Base-by-base conservation (phyloP, 2,113 vertebrate genomes). In the Oryzias javanicus region DNA sequence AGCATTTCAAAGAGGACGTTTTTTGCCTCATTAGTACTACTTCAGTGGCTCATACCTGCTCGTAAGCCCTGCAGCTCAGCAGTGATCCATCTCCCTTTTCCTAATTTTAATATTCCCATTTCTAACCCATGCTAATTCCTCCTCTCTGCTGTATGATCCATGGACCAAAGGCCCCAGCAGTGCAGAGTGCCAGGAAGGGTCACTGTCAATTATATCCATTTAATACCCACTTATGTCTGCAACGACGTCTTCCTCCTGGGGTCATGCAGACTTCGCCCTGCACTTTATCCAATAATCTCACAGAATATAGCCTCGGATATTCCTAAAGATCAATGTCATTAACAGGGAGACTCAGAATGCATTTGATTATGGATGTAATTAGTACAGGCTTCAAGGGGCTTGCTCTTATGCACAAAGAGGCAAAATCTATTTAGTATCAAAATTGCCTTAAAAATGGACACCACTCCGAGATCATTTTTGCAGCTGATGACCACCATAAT, bases 201-300 rank as follows among this genome's bases (percentile, higher is more conserved):
- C 92, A 92, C 90, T 91, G 88, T 91, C 91, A 92, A 90, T 92
- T 93, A 91, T 90, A 92, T 89, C 90, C 90, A 92, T 93, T 92
- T 93, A 93, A 93, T 93, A 92, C 90, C 90, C 89, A 92, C 90
- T 92, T 91, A 91, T 89, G 90, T 89, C 88, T 87, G 84, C 83
- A 76, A 86, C 78, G 79, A 85, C 80, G 62, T 89, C 77, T 85
- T 88, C 80, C 72, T 82, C 63, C 79, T 47, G 86, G 82, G 90
- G 91, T 93, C 91, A 92, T 64, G 35, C 86, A 88, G 88, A 88
- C 88, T 88, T 91, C 74, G 80, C 87, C 83, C 86, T 81, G 79
- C 88, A 84, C 89, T 90, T 92, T 92, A 91, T 91, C 90, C 89
- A 90, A 91, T 92, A 92, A 92, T 92, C 90, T 92, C 85, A 71